phyloP scores from a whole-genome alignment of 1,140 invertebrate species.

The Nasonia giraulti region DNA sequence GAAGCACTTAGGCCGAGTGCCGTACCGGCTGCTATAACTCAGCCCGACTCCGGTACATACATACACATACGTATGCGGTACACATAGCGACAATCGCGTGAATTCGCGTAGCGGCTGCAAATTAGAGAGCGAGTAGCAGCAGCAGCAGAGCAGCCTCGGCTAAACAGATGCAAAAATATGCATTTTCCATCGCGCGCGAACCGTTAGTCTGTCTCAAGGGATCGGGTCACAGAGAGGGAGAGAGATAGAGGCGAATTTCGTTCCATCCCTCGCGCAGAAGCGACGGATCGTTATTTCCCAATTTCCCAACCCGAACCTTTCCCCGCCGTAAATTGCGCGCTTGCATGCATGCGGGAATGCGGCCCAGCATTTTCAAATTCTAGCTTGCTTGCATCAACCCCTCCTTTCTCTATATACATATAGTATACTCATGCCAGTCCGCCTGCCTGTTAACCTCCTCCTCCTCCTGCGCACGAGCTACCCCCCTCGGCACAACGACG shows the following conservation, averaged over 20 bases:
- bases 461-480: no score
- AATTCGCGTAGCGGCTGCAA: constrained; percentile 1
- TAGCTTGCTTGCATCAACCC: neutral
- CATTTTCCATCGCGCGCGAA: constrained; percentile 42
- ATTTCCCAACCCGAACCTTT: constrained; percentile 47
- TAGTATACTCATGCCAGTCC: neutral
- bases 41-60: neutral
- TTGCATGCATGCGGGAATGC: constrained; percentile 27
- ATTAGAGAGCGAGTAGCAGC: constrained; percentile 9
- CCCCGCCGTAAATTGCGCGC: constrained; percentile 35
- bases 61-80: neutral
- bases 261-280: neutral
- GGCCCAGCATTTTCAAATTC: constrained; percentile 22
- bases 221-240: neutral
- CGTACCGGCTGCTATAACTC: neutral
- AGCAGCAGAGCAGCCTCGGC: neutral
- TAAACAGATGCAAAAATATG: constrained; percentile 52
- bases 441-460: neutral
- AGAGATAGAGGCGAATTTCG: neutral
- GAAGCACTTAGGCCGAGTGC: neutral
- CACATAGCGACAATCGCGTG: neutral
- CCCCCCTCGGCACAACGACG: neutral
- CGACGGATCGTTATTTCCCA: constrained; percentile 55
- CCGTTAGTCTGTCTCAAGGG: constrained; percentile 15
- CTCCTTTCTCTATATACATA: neutral